These are phyloP conservation scores for Saguinus midas DNA, from an alignment of 2,113 vertebrate species.

Conservation along the genomic window DNA sequence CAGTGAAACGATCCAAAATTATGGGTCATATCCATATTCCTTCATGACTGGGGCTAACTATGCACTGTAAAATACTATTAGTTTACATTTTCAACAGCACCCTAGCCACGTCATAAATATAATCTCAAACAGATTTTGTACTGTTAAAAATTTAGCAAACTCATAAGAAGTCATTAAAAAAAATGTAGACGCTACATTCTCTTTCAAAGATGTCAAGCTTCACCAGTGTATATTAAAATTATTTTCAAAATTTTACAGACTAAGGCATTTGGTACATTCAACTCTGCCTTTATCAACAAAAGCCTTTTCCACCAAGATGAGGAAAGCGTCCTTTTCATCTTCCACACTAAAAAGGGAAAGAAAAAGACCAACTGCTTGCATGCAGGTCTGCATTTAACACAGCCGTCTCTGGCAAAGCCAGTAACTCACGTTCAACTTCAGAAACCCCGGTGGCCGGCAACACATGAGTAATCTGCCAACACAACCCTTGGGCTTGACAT, in stretches of 20 bases:
- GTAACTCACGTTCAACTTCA: not conserved
- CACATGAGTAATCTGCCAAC: not conserved
- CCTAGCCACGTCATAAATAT: not conserved
- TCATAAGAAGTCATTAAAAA: not conserved
- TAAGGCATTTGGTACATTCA: not conserved
- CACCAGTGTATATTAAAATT: not conserved
- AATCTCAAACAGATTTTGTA: not conserved
- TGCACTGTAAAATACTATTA: not conserved
- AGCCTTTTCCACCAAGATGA: not conserved
- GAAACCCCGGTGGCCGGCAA: not conserved
- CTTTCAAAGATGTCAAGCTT: not conserved
- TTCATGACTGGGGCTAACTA: not conserved
- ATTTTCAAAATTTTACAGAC: not conserved
- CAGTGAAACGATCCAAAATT: not conserved
- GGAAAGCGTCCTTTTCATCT: not conserved
- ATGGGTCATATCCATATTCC: not conserved
- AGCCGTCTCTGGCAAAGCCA: not conserved
- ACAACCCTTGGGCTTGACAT: not conserved
- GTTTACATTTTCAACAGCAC: not conserved
- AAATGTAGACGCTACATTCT: not conserved
- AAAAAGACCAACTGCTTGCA: not conserved
- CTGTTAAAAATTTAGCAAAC: not conserved
- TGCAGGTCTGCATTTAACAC: not conserved
- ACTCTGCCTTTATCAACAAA: conserved; percentile 27
- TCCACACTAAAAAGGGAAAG: not conserved